Evolutionary conservation across 2,113 vertebrate genomes (phyloP).

Genomic region (Delphinapterus leucas): DNA sequence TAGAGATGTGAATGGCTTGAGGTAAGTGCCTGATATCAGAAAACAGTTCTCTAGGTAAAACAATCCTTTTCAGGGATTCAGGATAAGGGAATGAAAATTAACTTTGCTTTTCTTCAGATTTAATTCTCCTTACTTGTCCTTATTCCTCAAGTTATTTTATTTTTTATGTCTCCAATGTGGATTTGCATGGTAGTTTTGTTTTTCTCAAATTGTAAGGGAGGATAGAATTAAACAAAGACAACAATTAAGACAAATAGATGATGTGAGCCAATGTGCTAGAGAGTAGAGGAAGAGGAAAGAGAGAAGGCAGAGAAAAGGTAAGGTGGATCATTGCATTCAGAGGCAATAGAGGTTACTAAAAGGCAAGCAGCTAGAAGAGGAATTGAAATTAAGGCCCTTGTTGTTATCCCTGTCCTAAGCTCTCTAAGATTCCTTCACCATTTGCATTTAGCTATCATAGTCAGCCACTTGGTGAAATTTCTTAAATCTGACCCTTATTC

Average conservation of each 20-base stretch:
- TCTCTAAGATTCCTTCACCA: background rate
- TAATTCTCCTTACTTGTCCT: conserved; percentile 54
- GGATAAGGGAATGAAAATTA: conserved; percentile 52
- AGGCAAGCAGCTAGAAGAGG: background rate
- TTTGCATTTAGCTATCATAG: background rate
- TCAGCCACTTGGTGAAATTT: background rate
- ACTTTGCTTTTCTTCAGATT: conserved; percentile 44
- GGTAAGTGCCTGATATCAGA: conserved; percentile 62
- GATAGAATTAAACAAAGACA: conserved; percentile 50
- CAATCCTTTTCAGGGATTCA: conserved; percentile 56
- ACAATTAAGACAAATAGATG: conserved; percentile 35
- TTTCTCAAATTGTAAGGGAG: conserved; percentile 44
- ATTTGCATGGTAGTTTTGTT: conserved; percentile 44
- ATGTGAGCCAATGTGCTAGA: background rate
- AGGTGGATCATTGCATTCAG: background rate
- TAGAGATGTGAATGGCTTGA: conserved; percentile 52
- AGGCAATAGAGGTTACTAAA: background rate
- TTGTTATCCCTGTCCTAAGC: accelerated
- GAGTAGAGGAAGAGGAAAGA: background rate
- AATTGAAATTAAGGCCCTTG: background rate
- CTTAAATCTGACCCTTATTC: background rate
- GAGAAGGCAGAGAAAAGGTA: background rate
- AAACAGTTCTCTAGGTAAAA: conserved; percentile 62
- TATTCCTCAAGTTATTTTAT: conserved; percentile 60
- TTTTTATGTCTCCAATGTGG: conserved; percentile 46